These are phyloP conservation scores for Eudemis profundana DNA, from an alignment of 2,888 invertebrate genomes.

Conservation along the genomic window DNA sequence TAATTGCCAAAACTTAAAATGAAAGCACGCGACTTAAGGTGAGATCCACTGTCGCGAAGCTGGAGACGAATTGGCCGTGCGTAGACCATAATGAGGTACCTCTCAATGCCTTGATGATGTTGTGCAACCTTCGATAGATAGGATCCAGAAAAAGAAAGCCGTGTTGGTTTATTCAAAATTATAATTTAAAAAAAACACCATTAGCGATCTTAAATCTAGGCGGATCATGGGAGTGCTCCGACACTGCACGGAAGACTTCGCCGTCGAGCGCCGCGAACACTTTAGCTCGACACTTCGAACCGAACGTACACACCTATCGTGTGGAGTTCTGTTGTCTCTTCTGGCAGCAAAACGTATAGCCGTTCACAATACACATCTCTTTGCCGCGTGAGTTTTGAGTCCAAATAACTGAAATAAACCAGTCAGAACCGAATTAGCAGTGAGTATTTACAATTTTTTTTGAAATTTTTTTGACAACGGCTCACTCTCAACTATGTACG, in stretches of 20 bases:
- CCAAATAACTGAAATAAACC: conserved; percentile 21
- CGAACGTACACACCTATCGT: conserved; percentile 47
- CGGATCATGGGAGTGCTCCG: conserved; percentile 49
- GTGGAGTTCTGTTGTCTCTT: conserved; percentile 10
- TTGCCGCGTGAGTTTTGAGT: conserved; percentile 46
- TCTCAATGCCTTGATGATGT: too few species aligned
- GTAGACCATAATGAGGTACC: too few species aligned
- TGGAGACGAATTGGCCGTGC: too few species aligned
- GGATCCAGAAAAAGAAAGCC: too few species aligned
- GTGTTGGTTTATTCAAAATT: too few species aligned
- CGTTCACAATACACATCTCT: conserved; percentile 49
- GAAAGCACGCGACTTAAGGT: too few species aligned
- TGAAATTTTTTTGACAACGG: too few species aligned
- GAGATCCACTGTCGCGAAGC: too few species aligned
- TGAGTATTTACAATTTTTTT: too few species aligned
- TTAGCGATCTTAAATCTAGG: conserved; percentile 47
- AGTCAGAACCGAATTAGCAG: conserved; percentile 5
- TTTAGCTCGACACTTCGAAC: conserved; percentile 3
- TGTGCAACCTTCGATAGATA: too few species aligned
- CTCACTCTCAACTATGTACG: too few species aligned
- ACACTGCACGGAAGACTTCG: conserved; percentile 12
- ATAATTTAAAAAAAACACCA: conserved; percentile 46
- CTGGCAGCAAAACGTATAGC: conserved; percentile 50
- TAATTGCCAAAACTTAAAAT: too few species aligned
- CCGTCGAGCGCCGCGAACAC: background rate